These are phyloP conservation scores for Drosophila chauvacae DNA, from an alignment of 1,140 invertebrate species.

Conservation along the genomic window DNA sequence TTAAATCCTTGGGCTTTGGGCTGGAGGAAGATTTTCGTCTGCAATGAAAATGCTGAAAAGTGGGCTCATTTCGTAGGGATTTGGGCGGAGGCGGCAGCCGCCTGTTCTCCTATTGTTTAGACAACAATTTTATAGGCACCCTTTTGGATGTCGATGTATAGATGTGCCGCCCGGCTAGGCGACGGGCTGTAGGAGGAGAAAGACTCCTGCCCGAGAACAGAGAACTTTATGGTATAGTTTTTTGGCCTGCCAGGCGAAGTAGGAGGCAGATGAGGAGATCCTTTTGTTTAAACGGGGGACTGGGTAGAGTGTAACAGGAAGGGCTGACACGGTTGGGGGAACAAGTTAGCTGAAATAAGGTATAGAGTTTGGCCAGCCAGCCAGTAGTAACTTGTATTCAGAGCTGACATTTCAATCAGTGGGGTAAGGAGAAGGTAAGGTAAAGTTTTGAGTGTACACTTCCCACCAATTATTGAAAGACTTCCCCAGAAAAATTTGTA, in stretches of 20 bases:
- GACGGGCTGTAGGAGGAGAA: neutral
- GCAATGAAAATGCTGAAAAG: slow-evolving; percentile 22
- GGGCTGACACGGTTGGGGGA: neutral
- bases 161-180: neutral
- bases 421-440: neutral
- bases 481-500: no score
- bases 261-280: neutral
- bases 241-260: neutral
- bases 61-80: slow-evolving; percentile 23
- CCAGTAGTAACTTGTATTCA: slow-evolving; percentile 3
- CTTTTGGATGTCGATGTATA: slow-evolving; percentile 3
- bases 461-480: neutral
- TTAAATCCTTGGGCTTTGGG: neutral
- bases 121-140: slow-evolving; percentile 35
- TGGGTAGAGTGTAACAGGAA: neutral
- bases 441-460: slow-evolving; percentile 11
- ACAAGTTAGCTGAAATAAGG: neutral
- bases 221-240: slow-evolving; percentile 26
- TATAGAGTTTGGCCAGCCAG: slow-evolving; percentile 11
- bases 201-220: neutral
- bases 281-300: slow-evolving; percentile 1
- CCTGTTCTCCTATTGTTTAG: slow-evolving; percentile 29
- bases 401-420: slow-evolving; percentile 33
- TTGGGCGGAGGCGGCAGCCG: neutral
- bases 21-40: neutral